phyloP scores from a whole-genome alignment of 2,113 vertebrate genomes.

The Callospermophilus lateralis region DNA sequence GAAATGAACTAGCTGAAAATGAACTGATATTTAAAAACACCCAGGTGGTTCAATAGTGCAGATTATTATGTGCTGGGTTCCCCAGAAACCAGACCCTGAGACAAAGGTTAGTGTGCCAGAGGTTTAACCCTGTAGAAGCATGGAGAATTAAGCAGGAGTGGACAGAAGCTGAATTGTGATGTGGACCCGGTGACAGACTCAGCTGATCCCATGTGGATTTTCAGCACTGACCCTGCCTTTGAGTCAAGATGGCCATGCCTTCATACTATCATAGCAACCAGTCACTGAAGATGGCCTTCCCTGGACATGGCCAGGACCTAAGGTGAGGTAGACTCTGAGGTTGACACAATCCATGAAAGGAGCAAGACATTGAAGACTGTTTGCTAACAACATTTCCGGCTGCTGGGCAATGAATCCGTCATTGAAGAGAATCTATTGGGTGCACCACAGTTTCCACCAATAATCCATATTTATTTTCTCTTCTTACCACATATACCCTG shows the following conservation, averaged over 20 bases:
- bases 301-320: not conserved
- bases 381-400: not conserved
- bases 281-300: not conserved
- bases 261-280: not conserved
- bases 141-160: not conserved
- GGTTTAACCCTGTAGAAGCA: not conserved
- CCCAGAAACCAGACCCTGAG: not conserved
- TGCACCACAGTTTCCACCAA: not conserved
- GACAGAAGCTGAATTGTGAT: not conserved
- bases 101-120: not conserved
- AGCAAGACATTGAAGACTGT: not conserved
- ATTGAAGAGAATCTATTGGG: not conserved
- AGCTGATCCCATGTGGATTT: not conserved
- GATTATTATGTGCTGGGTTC: not conserved
- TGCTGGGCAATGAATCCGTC: not conserved
- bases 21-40: not conserved
- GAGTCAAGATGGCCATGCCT: not conserved
- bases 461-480: not conserved
- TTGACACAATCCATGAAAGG: not conserved
- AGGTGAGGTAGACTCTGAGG: not conserved
- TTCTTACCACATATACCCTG: not conserved
- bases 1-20: slow-evolving; percentile 10
- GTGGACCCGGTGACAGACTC: not conserved
- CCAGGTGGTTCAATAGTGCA: not conserved
- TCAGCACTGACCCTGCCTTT: not conserved